Percentiles rank a stretch among this genome's conserved stretches.
Conservation (phyloP, 2,797 vertebrate genomes). For the Aldrovandia affinis region DNA sequence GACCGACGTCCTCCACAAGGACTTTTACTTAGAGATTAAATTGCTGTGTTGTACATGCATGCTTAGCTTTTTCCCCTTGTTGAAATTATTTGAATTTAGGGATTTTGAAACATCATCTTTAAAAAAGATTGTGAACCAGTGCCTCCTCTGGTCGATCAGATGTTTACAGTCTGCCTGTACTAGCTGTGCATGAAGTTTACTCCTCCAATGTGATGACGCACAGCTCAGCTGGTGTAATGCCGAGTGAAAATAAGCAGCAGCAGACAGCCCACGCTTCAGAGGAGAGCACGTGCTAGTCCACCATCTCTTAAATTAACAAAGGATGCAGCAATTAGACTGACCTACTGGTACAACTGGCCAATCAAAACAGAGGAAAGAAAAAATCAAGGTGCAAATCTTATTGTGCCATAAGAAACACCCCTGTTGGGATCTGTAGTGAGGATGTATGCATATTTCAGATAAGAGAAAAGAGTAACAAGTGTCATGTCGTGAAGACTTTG, state of each 20-base stretch:
- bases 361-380: not conserved
- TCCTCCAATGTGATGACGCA: too few relatives aligned
- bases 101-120: not conserved
- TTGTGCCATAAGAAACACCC: not conserved
- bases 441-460: not conserved
- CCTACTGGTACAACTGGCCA: not conserved
- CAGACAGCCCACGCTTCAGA: not conserved
- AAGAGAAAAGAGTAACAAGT: not conserved
- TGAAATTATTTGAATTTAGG: not conserved
- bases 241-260: not conserved
- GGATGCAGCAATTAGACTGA: not conserved
- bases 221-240: not conserved
- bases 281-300: not conserved
- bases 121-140: not conserved
- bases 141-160: too few relatives aligned
- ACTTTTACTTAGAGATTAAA: too few relatives aligned
- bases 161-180: too few relatives aligned
- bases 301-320: not conserved
- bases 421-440: not conserved
- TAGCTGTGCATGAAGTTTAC: too few relatives aligned
- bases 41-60: not conserved
- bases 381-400: not conserved
- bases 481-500: conserved; percentile 19
- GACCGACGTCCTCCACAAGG: too few relatives aligned
- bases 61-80: not conserved